Evolutionary conservation across 2,797 vertebrate species (phyloP), one percentile per base, ranked within the genome.

Genomic region (Pipistrellus pipistrellus): DNA sequence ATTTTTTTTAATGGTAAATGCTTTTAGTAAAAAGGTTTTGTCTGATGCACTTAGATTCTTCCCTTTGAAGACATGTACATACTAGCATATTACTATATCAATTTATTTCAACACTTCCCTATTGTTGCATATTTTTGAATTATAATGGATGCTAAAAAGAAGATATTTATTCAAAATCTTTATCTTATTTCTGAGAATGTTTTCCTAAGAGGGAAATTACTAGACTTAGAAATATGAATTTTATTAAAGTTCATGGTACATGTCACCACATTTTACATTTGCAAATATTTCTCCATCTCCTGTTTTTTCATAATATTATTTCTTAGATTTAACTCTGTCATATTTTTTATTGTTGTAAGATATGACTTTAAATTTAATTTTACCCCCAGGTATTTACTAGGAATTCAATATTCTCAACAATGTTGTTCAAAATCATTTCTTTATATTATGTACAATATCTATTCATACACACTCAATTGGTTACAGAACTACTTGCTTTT

Each of bases 71-170:
- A 64, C 15, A 4, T 23, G 0, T 57, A 64, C 17, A 25, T 69
- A 53, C 17, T 44, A 69, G 64, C 51, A 64, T 21, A 84, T 84
- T 64, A 62, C 15, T 72, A 32, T 27, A 20, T 20, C 59, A 88
- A 76, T 64, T 69, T 88, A 91, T 46, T 38, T 78, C 80, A 85
- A 62, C 23, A 78, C 72, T 88, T 66, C 9, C 17, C 11, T 62
- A 21, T 35, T 73, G 6, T 64, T 83, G 30, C 5, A 44, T 51
- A 30, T 87, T 94, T 90, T 64, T 20, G 32, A 92, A 35, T 53
- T 57, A 90, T 59, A 76, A 84, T 38, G 84, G 41, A 96, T 38
- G n/a, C 10, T 85, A 48, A 84, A 90, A 44, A 64, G 48, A 89
- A 93, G 91, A 69, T 53, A 6, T 23, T 53, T 38, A 59, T 55